phyloP scores from a whole-genome alignment of 2,113 vertebrate genomes.

The Callospermophilus lateralis region DNA sequence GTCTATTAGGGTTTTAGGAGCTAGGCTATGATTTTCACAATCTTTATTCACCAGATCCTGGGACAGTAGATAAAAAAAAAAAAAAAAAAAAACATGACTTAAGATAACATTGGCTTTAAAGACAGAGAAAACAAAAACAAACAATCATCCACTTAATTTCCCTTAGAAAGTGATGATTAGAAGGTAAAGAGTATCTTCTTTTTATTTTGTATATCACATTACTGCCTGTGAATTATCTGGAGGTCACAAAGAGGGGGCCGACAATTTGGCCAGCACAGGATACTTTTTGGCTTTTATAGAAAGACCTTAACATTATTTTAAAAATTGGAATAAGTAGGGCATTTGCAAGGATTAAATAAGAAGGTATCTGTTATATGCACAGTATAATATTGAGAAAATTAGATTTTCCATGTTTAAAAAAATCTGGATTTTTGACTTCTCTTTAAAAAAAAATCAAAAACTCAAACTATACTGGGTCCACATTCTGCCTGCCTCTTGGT shows the following conservation, averaged over 20 bases:
- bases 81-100: neutral
- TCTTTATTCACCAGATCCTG: neutral
- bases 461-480: neutral
- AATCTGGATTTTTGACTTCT: neutral
- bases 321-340: neutral
- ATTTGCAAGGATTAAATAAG: too few species aligned
- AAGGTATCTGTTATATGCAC: too few species aligned
- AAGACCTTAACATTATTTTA: neutral
- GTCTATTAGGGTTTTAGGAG: neutral
- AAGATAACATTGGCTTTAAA: neutral
- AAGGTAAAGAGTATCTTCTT: neutral
- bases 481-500: neutral
- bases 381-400: slow-evolving; percentile 2
- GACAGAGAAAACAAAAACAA: neutral
- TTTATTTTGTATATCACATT: neutral
- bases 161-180: neutral
- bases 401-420: neutral
- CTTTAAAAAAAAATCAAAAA: neutral
- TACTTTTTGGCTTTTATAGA: neutral
- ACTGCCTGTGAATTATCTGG: neutral
- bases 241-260: neutral
- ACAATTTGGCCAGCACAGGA: neutral
- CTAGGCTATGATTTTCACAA: neutral
- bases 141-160: neutral
- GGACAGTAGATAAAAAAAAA: neutral